Evolutionary conservation across 2,888 invertebrate genomes (phyloP), one percentile per base, ranked within the genome.

Genomic region (Villa cingulata): DNA sequence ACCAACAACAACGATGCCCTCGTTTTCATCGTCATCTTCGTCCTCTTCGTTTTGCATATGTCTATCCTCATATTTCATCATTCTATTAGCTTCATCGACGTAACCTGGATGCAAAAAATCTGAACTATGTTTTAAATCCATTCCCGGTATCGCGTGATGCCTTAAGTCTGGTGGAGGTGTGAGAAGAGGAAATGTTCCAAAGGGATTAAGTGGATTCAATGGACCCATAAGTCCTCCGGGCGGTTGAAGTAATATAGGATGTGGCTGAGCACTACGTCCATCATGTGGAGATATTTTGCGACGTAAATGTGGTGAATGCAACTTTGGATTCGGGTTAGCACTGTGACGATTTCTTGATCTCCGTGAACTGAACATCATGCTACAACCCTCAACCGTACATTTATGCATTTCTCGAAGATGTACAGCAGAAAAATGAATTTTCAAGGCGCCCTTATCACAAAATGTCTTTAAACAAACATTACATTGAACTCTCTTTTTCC

Each of bases 331-430:
- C 1, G 96, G 96, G 69, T 97, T 97, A 12, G 96, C 95, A 66
- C 92, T 92, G 70, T 97, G 97, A 3, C 97, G 78, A 63, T 97
- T 97, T 45, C 97, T 76, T 23, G 94, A 94, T 55, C 97, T 75
- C 55, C 97, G 76, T 14, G 95, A 96, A 66, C 95, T 96, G 65
- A 97, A 97, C 92, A 95, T 95, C 92, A 96, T 96, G 66, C 90
- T 95, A 71, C 97, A 97, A 1, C 96, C 96, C 64, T 91, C 91
- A 1, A 98, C 95, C 0, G 97, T 96, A 66, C 98, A 98, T 70
- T 92, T 92, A 70, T 99, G 98, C 97, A 98, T 98, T 73, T 99
- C 98, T 37, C 96, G 81, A 51, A 97, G 72, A 66, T 98, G 98
- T 12, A 99, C 98, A 0, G 98, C 98, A 44, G 95, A 95, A 65